Evolutionary conservation across 2,888 invertebrate species (phyloP).

Genomic region (Capitulum mitella): DNA sequence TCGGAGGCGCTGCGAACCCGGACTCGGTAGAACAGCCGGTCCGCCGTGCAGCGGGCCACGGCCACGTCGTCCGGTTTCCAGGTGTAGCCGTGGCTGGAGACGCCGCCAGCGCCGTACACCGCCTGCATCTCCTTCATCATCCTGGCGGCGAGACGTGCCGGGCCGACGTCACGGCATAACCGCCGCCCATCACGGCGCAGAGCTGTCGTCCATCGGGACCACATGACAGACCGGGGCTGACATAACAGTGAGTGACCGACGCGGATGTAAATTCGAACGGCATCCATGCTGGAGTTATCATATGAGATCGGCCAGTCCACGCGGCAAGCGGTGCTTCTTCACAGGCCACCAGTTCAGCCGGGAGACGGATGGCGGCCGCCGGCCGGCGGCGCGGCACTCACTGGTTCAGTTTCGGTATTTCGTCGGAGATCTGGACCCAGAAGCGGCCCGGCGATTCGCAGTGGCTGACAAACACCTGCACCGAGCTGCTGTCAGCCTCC

Average conservation of each 20-base stretch:
- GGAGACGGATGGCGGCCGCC: too few species aligned
- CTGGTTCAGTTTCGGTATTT: background rate
- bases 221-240: too few species aligned
- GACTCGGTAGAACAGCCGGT: conserved; percentile 59
- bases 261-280: too few species aligned
- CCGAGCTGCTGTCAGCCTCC: conserved; percentile 33
- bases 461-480: conserved; percentile 37
- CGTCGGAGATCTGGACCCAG: conserved; percentile 50
- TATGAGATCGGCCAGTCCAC: too few species aligned
- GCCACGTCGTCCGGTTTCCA: conserved; percentile 54
- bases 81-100: conserved; percentile 31
- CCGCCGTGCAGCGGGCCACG: conserved; percentile 47
- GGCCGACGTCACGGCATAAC: too few species aligned
- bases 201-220: too few species aligned
- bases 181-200: too few species aligned
- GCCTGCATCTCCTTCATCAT: conserved; percentile 53
- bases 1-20: conserved; percentile 47
- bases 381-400: background rate
- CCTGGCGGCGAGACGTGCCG: too few species aligned
- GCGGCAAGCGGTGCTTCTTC: too few species aligned
- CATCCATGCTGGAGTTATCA: too few species aligned
- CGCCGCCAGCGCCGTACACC: conserved; percentile 44
- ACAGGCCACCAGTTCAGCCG: too few species aligned
- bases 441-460: conserved; percentile 43
- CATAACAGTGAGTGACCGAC: too few species aligned